Conservation (phyloP, 2,888 invertebrate species). For the Yponomeuta plumbellus region DNA sequence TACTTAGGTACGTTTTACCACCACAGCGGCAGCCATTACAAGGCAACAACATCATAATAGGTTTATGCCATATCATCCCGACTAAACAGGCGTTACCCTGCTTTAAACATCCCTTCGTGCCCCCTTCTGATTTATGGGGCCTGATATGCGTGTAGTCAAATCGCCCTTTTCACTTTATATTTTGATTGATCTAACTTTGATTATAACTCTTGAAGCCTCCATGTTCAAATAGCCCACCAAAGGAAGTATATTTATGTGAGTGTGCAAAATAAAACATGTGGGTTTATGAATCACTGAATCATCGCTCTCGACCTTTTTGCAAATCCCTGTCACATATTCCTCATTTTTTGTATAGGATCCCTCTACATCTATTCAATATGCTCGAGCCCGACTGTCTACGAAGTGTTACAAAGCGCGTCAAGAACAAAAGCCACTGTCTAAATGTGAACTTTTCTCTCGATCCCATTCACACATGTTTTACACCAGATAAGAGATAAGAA, state of each 20-base stretch:
- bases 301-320: neutral
- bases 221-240: neutral
- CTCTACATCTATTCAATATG: neutral
- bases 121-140: conserved; percentile 37
- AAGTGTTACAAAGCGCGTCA: neutral
- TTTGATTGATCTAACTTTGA: conserved; percentile 27
- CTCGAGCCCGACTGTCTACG: neutral
- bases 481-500: neutral
- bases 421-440: neutral
- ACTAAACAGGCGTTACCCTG: conserved; percentile 32
- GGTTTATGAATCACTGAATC: neutral
- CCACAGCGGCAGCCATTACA: neutral
- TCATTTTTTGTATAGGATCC: neutral
- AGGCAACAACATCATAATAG: neutral
- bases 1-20: neutral
- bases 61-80: conserved; percentile 34
- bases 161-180: conserved; percentile 25
- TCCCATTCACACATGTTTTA: neutral
- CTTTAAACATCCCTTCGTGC: conserved; percentile 32
- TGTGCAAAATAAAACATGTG: neutral
- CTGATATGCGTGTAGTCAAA: conserved; percentile 31
- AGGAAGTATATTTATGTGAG: neutral
- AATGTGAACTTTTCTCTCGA: neutral
- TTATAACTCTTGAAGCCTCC: conserved; percentile 22
- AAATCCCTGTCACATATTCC: neutral